Percentiles rank a stretch among this genome's conserved stretches.
phyloP scores from a whole-genome alignment of 2,888 invertebrate genomes.

The Elysia crispata region DNA sequence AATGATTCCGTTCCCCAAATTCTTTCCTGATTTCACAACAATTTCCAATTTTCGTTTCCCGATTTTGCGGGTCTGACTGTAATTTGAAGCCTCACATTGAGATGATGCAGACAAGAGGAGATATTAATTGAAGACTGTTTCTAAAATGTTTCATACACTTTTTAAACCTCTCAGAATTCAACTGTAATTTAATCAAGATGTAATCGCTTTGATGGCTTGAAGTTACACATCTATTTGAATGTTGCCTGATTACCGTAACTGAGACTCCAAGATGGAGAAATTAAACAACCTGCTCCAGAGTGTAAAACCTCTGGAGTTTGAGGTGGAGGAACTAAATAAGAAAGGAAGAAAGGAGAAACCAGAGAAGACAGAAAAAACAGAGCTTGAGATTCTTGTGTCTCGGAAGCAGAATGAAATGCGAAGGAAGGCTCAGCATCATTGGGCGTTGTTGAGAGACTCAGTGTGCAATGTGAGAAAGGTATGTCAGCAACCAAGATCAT shows the following conservation, averaged over 20 bases:
- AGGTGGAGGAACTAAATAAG: not conserved
- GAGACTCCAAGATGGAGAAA: conserved; percentile 7
- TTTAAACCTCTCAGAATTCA: too few species aligned
- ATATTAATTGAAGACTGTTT: too few species aligned
- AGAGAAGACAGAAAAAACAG: conserved; percentile 13
- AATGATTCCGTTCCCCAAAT: too few species aligned
- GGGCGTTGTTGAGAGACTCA: conserved; percentile 70
- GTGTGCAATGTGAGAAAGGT: conserved; percentile 62
- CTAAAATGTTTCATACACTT: too few species aligned
- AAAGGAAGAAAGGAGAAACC: not conserved
- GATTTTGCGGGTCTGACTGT: too few species aligned
- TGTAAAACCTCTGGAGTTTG: conserved; percentile 9
- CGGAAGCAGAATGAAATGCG: conserved; percentile 59
- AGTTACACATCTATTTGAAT: not conserved
- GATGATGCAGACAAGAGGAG: too few species aligned
- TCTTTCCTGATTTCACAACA: too few species aligned
- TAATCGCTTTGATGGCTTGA: too few species aligned
- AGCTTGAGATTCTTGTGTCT: conserved; percentile 62
- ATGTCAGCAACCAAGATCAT: not conserved
- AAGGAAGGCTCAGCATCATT: conserved; percentile 63
- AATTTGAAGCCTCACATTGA: too few species aligned
- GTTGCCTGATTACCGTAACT: not conserved
- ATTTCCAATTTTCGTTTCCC: too few species aligned
- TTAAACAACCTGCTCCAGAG: conserved; percentile 19
- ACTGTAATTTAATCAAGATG: too few species aligned